Evolutionary conservation across 2,113 vertebrate genomes (phyloP).

Genomic region (Notothenia coriiceps): DNA sequence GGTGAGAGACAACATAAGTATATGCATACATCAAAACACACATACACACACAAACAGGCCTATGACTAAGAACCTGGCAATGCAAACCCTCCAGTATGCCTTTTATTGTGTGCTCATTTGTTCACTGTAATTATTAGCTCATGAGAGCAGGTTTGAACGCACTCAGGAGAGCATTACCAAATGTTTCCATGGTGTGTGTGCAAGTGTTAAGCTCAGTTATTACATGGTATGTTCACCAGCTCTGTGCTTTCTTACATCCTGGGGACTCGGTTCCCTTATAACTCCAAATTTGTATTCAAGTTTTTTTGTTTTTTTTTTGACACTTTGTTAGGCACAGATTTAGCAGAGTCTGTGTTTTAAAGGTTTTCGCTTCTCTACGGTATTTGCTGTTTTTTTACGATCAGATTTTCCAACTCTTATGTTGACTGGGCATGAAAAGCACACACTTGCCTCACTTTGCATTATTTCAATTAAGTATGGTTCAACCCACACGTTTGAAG

Average conservation of each 20-base stretch:
- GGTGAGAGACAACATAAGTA: constrained; percentile 81
- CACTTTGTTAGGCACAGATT: constrained; percentile 14
- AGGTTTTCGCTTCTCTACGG: not conserved
- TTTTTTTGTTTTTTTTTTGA: constrained; percentile 18
- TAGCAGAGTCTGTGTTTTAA: not conserved
- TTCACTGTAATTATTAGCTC: constrained; percentile 63
- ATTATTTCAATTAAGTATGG: not conserved
- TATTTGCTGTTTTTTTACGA: not conserved
- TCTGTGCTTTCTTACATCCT: constrained; percentile 19
- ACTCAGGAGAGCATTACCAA: constrained; percentile 62
- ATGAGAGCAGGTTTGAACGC: constrained; percentile 62
- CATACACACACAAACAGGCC: constrained; percentile 6
- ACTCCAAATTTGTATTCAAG: constrained; percentile 1
- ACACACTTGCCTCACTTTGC: not conserved
- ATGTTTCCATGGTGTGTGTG: constrained; percentile 63
- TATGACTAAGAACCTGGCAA: constrained; percentile 59
- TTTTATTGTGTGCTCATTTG: constrained; percentile 64
- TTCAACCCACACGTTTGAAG: not conserved
- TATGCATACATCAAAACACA: constrained; percentile 31
- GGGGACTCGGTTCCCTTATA: constrained; percentile 9
- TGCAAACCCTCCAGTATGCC: constrained; percentile 44
- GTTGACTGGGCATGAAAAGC: not conserved
- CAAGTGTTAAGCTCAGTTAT: constrained; percentile 25
- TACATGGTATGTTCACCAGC: constrained; percentile 42
- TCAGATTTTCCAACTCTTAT: not conserved